phyloP scores from a whole-genome alignment of 2,113 vertebrate species.

The Eira barbara region DNA sequence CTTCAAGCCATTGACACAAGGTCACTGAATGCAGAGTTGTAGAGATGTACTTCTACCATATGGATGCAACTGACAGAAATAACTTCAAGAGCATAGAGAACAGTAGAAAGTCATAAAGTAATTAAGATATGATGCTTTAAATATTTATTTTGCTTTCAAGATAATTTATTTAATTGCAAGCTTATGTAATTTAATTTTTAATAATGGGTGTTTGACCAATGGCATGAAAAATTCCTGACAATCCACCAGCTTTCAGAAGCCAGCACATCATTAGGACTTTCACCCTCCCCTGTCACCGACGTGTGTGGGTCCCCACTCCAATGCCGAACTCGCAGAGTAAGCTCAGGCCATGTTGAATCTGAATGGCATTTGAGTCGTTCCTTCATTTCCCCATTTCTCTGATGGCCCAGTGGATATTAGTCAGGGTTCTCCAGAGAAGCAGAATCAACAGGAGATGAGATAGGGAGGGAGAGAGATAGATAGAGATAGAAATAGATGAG shows the following conservation, averaged over 20 bases:
- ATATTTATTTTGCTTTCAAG: background rate
- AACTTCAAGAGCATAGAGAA: background rate
- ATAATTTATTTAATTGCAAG: background rate
- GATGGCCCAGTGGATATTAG: background rate
- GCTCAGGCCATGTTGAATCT: background rate
- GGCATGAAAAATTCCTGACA: background rate
- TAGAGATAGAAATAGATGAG: background rate
- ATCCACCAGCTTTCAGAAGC: background rate
- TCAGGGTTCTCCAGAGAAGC: background rate
- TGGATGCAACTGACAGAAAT: background rate
- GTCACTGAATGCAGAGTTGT: background rate
- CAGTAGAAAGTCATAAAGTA: background rate
- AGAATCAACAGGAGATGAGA: background rate
- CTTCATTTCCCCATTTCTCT: background rate
- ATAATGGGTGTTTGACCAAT: background rate
- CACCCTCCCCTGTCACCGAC: background rate
- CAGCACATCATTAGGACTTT: background rate
- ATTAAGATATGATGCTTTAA: background rate
- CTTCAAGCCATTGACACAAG: background rate
- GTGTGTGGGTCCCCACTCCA: background rate
- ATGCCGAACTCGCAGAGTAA: background rate
- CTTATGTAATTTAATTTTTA: constrained; percentile 9
- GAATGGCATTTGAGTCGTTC: background rate
- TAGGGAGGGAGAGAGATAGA: background rate
- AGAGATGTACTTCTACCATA: background rate